These are phyloP conservation scores for Rhabdophis nuchalis DNA, from an alignment of 2,797 vertebrate species.

Conservation along the genomic window DNA sequence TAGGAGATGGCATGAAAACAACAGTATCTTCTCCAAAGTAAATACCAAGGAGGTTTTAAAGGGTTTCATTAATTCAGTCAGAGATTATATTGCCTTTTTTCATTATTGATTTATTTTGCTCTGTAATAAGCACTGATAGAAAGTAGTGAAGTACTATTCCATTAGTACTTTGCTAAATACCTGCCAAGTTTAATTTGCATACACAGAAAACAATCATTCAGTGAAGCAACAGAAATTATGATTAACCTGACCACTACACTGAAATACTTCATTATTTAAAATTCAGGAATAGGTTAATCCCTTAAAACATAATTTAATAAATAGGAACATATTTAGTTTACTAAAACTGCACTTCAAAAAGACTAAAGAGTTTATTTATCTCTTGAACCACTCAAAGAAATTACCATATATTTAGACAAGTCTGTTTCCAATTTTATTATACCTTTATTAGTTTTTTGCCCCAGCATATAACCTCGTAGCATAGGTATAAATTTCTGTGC, in stretches of 20 bases:
- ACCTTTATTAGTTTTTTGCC: background rate
- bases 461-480: background rate
- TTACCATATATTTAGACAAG: background rate
- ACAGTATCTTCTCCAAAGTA: background rate
- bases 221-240: conserved; percentile 29
- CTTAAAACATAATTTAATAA: conserved; percentile 7
- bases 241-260: conserved; percentile 16
- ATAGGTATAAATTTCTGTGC: background rate
- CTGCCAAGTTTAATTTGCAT: conserved; percentile 30
- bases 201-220: conserved; percentile 9
- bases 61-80: conserved; percentile 22
- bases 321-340: background rate
- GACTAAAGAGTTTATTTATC: background rate
- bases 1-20: background rate
- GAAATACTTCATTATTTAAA: conserved; percentile 23
- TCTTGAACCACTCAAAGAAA: background rate
- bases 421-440: background rate
- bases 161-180: background rate
- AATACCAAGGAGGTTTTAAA: conserved; percentile 8
- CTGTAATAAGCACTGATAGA: conserved; percentile 20
- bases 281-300: conserved; percentile 30
- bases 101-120: conserved; percentile 34
- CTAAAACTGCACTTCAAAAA: background rate
- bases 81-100: conserved; percentile 34
- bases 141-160: background rate